Percentiles rank a stretch among this genome's conserved stretches.
Conservation (phyloP, 2,888 invertebrate species). For the Apomyelois bistriatella region DNA sequence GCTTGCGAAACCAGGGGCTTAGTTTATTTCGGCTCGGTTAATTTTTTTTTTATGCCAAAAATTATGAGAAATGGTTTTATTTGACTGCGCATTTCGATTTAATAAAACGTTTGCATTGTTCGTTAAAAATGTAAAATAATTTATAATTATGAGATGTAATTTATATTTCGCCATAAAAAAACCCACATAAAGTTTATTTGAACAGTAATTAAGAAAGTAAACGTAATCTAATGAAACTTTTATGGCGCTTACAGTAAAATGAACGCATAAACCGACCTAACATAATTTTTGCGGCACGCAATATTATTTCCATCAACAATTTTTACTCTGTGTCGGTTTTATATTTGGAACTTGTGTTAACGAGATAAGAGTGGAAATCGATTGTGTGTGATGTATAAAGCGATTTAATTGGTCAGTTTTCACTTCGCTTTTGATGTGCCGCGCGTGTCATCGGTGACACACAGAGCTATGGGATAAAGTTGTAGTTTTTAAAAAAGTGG, state of each 20-base stretch:
- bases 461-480: conserved; percentile 18
- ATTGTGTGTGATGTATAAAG: conserved; percentile 27
- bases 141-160: background rate
- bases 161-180: background rate
- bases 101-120: background rate
- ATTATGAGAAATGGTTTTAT: too few species aligned
- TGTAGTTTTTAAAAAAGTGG: too few species aligned
- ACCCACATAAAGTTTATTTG: conserved; percentile 11
- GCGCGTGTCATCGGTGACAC: conserved; percentile 41
- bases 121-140: background rate
- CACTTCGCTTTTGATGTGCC: conserved; percentile 46
- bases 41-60: too few species aligned
- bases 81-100: too few species aligned
- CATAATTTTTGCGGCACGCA: conserved; percentile 41
- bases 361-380: conserved; percentile 26
- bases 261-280: conserved; percentile 32
- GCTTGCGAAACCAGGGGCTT: too few species aligned
- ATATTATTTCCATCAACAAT: conserved; percentile 41
- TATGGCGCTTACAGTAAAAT: conserved; percentile 26
- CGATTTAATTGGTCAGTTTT: conserved; percentile 51
- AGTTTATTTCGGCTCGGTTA: too few species aligned
- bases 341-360: conserved; percentile 22
- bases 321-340: conserved; percentile 27
- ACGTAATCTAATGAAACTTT: conserved; percentile 15
- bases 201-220: conserved; percentile 15